Evolutionary conservation across 2,888 invertebrate species (phyloP).

Genomic region (Lydus trimaculatus): DNA sequence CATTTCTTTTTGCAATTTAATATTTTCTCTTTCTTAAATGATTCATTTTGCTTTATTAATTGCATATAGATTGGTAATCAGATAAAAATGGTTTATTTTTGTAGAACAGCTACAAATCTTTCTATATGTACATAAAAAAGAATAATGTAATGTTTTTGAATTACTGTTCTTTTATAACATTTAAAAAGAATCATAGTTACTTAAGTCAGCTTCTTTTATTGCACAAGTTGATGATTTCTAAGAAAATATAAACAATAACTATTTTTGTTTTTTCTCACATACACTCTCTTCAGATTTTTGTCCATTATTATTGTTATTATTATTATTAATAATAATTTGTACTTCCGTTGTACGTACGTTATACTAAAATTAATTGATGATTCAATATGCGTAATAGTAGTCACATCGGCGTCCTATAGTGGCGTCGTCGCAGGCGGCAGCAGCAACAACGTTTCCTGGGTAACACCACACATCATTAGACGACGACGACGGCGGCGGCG

Average conservation of each 20-base stretch:
- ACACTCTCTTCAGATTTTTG: neutral
- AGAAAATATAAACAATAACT: neutral
- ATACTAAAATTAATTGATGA: neutral
- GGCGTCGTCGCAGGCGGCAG: neutral
- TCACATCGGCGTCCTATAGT: neutral
- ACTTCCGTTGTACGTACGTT: too few species aligned
- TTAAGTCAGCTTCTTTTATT: neutral
- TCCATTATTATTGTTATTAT: neutral
- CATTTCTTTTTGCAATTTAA: too few species aligned
- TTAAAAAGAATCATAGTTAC: neutral
- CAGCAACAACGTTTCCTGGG: neutral
- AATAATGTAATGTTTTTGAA: neutral
- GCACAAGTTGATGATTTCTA: neutral
- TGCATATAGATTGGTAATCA: too few species aligned
- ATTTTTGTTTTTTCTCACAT: neutral
- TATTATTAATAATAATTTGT: too few species aligned
- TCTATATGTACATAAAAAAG: neutral
- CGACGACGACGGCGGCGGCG: conserved; percentile 7
- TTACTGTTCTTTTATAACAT: neutral
- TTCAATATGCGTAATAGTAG: conserved; percentile 1
- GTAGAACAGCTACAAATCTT: neutral
- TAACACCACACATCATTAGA: neutral
- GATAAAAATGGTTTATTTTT: too few species aligned
- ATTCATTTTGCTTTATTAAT: too few species aligned
- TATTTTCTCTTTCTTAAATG: too few species aligned